phyloP scores from a whole-genome alignment of 2,797 vertebrate species.

The Hypotaenidia philippensis region DNA sequence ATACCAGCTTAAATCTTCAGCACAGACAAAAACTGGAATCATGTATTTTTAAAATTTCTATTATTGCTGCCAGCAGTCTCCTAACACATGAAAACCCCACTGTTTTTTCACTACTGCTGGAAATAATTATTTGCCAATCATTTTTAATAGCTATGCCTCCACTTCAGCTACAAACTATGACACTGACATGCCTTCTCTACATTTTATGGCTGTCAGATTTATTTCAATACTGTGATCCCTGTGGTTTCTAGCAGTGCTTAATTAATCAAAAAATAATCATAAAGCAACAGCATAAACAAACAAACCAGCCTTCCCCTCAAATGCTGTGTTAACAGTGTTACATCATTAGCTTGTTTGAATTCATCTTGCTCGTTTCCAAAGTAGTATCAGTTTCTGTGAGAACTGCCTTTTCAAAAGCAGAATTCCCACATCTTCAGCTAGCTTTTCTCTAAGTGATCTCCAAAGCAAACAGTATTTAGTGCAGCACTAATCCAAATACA shows the following conservation, averaged over 20 bases:
- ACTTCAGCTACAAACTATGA: not conserved
- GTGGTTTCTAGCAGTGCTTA: conserved; percentile 67
- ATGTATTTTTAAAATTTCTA: not conserved
- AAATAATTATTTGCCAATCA: conserved; percentile 13
- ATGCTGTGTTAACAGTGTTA: conserved; percentile 46
- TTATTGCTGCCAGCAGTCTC: not conserved
- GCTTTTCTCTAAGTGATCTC: conserved; percentile 67
- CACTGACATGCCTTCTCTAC: conserved; percentile 6
- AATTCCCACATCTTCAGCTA: conserved; percentile 65
- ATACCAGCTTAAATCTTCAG: not conserved
- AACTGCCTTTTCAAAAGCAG: conserved; percentile 69
- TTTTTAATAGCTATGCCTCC: not conserved
- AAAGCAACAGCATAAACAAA: conserved; percentile 66
- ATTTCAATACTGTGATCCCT: conserved; percentile 65
- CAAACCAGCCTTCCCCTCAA: conserved; percentile 25
- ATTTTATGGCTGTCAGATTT: conserved; percentile 69
- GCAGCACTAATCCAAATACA: conserved; percentile 69
- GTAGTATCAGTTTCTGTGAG: conserved; percentile 57
- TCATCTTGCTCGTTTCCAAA: conserved; percentile 41
- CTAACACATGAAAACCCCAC: not conserved
- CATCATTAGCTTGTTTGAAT: conserved; percentile 65
- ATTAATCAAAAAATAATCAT: conserved; percentile 79
- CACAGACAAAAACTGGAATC: not conserved
- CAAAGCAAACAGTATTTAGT: conserved; percentile 74
- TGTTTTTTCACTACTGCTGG: not conserved